Percentiles rank a stretch among this genome's conserved stretches.
These are phyloP conservation scores for Propithecus coquereli DNA, from an alignment of 2,113 vertebrate species.

Conservation along the genomic window DNA sequence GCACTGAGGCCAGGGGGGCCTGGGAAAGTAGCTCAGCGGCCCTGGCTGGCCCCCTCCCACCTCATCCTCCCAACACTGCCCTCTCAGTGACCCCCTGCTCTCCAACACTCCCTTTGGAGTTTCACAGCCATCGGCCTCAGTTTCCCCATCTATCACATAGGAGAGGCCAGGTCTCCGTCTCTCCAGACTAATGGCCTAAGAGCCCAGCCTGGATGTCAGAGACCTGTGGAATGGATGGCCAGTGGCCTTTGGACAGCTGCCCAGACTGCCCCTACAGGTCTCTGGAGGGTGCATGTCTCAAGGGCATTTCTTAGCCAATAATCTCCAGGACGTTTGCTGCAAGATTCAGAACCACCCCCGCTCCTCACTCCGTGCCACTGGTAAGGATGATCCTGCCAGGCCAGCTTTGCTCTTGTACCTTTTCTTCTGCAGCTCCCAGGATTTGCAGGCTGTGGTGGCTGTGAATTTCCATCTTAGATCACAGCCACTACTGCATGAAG, in stretches of 20 bases:
- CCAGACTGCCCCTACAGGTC: not conserved
- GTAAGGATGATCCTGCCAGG: not conserved
- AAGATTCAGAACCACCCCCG: not conserved
- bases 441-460: not conserved
- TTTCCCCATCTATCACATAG: not conserved
- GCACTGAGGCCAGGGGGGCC: not conserved
- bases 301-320: not conserved
- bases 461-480: not conserved
- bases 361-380: not conserved
- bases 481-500: not conserved
- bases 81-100: constrained; percentile 13
- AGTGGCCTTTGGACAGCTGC: not conserved
- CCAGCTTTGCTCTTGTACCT: not conserved
- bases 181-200: not conserved
- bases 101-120: not conserved
- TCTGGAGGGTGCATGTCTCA: not conserved
- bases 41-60: not conserved
- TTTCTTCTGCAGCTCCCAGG: not conserved
- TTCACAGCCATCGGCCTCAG: not conserved
- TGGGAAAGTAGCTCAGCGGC: constrained; percentile 56
- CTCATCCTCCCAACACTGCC: not conserved
- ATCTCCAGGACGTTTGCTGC: not conserved
- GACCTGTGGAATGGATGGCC: not conserved
- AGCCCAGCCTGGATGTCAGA: not conserved
- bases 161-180: not conserved